Base-by-base conservation (phyloP, 2,888 invertebrate genomes). In the Raillietiella orientalis region DNA sequence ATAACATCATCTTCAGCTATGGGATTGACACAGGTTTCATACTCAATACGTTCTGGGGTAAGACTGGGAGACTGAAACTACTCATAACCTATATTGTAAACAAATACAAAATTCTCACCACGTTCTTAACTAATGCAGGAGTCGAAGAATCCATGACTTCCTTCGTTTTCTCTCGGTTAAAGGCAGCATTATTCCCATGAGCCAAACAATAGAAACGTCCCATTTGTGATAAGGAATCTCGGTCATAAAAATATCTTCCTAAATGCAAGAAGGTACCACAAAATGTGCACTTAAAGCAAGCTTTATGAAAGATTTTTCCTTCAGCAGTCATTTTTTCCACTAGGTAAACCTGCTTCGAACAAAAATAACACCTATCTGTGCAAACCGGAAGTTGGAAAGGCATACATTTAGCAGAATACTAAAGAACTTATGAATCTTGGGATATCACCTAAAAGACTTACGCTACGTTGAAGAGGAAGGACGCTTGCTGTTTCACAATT, bases 211-310 rank as follows among this genome's bases (percentile, higher is more conserved):
- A 72, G 45, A 74, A 66, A 36, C 59, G 50, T 24, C 58, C 59
- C 23, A 37, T 15, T 29, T 12, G 30, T 28, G 28, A 28, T 6
- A 28, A 20, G 33, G 62, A 62, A 34, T 65, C 63, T 11, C 59
- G 52, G 42, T 69, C 66, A 39, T 61, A 67, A 22, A 61, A 55
- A 40, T 69, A 70, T 30, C 61, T 65, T 23, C 60, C 60, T 23
- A 79, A 60, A 24, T 79, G 58, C 23, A 90, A 55, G 31, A 66
- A 66, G 4, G 67, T 62, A 38, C 66, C 65, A 49, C 87, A 90
- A 44, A 77, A 75, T 45, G 79, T 71, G 50, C 90, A 90, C 32
- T 74, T 65, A 52, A 90, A 74, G 51, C 90, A 90, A 23, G 70
- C 67, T 29, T 82, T 62, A 49, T 90, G 87, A 44, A 87, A 63